A percentile compares a stretch with the other conserved stretches of the same genome.
Evolutionary conservation across 30 jellyfish, hydroid and myxozoan genomes (phyloP).

Genomic region (Clytia hemisphaerica): DNA sequence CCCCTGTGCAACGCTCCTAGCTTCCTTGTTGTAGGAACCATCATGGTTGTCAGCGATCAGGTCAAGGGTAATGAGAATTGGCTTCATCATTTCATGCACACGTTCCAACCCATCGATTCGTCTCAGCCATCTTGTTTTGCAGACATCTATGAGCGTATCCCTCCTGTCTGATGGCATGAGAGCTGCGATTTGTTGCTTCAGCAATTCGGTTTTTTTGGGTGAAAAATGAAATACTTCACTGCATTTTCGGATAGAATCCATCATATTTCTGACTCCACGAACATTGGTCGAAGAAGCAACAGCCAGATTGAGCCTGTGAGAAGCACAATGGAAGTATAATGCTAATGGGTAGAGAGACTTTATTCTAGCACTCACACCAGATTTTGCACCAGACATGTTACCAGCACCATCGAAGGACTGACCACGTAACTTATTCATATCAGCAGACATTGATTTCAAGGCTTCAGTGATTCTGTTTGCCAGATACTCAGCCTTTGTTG

Average conservation of each 20-base stretch:
- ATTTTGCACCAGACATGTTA: background rate
- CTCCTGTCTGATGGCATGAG: too few species aligned
- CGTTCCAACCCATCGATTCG: too few species aligned
- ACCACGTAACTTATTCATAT: too few species aligned
- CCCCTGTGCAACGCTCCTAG: too few species aligned
- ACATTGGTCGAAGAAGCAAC: slow-evolving; percentile 18
- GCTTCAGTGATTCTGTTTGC: too few species aligned
- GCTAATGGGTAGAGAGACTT: background rate
- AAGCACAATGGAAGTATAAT: background rate
- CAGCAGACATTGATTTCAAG: too few species aligned
- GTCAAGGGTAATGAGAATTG: too few species aligned
- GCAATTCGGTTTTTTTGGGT: slow-evolving; percentile 20
- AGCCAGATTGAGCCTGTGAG: slow-evolving; percentile 8
- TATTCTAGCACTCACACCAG: background rate
- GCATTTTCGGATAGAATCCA: slow-evolving; percentile 10
- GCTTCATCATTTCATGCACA: too few species aligned
- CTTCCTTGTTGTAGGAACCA: too few species aligned
- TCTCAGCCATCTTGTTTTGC: too few species aligned
- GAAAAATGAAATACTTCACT: slow-evolving; percentile 13
- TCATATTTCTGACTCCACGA: slow-evolving; percentile 19
- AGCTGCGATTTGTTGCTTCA: background rate
- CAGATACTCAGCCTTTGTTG: slow-evolving; percentile 41
- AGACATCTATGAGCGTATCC: too few species aligned
- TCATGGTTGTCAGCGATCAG: too few species aligned
- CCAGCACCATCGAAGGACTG: slow-evolving; percentile 7